A percentile compares a stretch with the other conserved stretches of the same genome.
These are phyloP conservation scores for Tetragonula clypearis DNA, from an alignment of 1,140 invertebrate genomes.

Conservation along the genomic window DNA sequence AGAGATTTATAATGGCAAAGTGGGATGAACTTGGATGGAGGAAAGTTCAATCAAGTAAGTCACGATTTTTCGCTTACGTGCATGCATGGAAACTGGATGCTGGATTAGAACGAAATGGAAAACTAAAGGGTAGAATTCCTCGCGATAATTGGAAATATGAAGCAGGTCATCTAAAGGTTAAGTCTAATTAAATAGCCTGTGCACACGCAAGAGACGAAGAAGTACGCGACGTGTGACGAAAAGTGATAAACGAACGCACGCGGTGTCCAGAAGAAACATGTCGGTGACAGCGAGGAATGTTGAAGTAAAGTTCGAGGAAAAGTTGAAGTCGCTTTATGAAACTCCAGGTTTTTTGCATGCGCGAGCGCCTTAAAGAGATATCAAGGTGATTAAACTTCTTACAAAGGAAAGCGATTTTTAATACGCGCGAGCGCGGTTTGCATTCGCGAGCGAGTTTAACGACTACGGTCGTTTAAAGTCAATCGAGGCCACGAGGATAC, in stretches of 20 bases:
- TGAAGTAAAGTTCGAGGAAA: background rate
- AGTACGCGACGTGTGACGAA: background rate
- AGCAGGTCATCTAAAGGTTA: background rate
- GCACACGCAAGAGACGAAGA: background rate
- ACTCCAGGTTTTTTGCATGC: background rate
- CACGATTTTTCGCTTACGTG: background rate
- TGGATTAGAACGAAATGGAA: background rate
- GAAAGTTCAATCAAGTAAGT: background rate
- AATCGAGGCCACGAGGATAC: conserved; percentile 28
- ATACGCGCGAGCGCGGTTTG: background rate
- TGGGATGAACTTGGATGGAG: background rate
- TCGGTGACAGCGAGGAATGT: conserved; percentile 19
- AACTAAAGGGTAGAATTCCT: background rate
- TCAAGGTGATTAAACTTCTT: conserved; percentile 30
- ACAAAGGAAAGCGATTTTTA: conserved; percentile 28
- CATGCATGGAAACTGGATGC: background rate
- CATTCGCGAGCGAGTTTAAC: conserved; percentile 17
- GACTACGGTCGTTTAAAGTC: conserved; percentile 30
- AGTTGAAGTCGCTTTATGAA: background rate
- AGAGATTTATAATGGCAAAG: background rate
- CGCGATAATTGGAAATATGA: background rate
- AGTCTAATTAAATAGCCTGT: background rate
- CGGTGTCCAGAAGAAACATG: background rate
- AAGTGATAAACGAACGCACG: background rate
- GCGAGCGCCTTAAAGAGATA: background rate